phyloP scores from a whole-genome alignment of 2,797 vertebrate species.

The Natrix natrix region DNA sequence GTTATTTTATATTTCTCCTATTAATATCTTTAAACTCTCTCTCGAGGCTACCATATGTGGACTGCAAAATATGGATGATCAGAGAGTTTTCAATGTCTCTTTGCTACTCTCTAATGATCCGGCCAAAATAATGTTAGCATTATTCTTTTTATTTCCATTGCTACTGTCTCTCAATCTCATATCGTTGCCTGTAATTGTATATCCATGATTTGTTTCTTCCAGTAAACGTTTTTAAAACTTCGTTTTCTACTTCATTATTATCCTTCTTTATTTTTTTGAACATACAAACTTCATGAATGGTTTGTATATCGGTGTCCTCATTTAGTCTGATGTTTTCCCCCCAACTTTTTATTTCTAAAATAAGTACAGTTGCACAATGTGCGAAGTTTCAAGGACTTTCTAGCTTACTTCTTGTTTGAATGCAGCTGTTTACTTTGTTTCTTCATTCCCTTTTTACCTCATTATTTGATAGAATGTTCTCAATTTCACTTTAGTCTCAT shows the following conservation, averaged over 20 bases:
- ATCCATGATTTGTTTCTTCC: neutral
- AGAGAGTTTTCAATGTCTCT: neutral
- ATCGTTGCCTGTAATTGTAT: neutral
- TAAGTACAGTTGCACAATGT: neutral
- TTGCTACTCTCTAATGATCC: neutral
- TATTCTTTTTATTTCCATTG: neutral
- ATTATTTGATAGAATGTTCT: neutral
- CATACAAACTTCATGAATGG: neutral
- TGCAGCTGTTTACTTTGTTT: neutral
- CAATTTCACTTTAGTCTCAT: neutral
- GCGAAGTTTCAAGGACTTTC: neutral
- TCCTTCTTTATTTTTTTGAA: neutral
- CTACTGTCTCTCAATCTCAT: neutral
- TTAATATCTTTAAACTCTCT: neutral
- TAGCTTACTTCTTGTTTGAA: neutral
- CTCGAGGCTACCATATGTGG: neutral
- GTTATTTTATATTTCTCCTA: neutral
- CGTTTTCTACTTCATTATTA: neutral
- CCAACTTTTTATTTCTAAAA: neutral
- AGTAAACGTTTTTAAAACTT: neutral
- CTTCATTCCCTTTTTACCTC: neutral
- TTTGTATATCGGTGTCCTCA: neutral
- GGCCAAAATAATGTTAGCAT: neutral
- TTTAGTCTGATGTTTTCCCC: neutral
- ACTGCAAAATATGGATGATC: neutral